Evolutionary conservation across 2,888 invertebrate species (phyloP).

Genomic region (Meganola albula): DNA sequence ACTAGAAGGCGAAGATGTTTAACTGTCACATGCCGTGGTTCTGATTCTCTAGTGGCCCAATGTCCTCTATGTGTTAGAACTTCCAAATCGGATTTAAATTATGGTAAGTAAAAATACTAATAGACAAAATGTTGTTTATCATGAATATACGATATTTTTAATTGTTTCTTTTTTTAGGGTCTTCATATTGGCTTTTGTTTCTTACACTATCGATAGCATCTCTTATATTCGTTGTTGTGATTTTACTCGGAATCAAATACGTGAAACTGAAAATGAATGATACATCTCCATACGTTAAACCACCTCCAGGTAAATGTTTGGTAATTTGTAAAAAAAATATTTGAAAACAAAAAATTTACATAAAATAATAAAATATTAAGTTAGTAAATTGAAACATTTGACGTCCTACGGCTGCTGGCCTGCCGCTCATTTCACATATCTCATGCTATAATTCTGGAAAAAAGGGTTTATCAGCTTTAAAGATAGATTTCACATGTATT

Average conservation of each 20-base stretch:
- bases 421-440: too few relatives aligned
- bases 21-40: slow-evolving; percentile 55
- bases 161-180: slow-evolving; percentile 42
- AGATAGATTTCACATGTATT: too few relatives aligned
- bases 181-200: slow-evolving; percentile 64
- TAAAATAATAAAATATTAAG: too few relatives aligned
- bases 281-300: slow-evolving; percentile 63
- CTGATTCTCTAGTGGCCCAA: slow-evolving; percentile 61
- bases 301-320: slow-evolving; percentile 68
- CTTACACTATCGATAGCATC: slow-evolving; percentile 62
- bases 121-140: not conserved
- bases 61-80: slow-evolving; percentile 66
- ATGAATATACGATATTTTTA: not conserved
- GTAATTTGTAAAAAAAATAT: too few relatives aligned
- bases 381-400: too few relatives aligned
- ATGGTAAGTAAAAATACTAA: slow-evolving; percentile 41
- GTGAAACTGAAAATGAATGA: slow-evolving; percentile 65
- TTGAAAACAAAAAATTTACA: too few relatives aligned
- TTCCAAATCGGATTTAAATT: slow-evolving; percentile 57
- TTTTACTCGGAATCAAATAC: slow-evolving; percentile 64
- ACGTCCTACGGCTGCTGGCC: too few relatives aligned
- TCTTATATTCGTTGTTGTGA: slow-evolving; percentile 62
- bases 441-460: too few relatives aligned
- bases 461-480: too few relatives aligned
- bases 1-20: slow-evolving; percentile 87